phyloP scores from a whole-genome alignment of 2,797 vertebrate genomes.

The Tamandua tetradactyla region DNA sequence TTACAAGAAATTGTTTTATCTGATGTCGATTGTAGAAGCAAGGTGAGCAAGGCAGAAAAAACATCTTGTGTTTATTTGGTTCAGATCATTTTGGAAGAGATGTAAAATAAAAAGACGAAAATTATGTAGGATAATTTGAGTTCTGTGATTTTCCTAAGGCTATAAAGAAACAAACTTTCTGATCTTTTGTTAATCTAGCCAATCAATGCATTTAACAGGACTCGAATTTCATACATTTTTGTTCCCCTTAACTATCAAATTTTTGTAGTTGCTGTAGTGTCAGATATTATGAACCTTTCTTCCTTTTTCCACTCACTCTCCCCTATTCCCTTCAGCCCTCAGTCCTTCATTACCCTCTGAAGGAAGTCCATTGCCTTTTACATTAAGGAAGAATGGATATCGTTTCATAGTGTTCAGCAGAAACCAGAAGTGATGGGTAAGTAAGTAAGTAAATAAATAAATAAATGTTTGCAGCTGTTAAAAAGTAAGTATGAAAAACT shows the following conservation, averaged over 20 bases:
- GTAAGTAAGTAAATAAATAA: no score
- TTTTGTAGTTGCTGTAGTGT: neutral
- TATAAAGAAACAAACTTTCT: neutral
- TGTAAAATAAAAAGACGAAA: neutral
- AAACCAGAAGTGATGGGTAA: neutral
- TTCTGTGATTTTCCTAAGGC: neutral
- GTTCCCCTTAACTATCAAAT: neutral
- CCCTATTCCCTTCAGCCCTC: neutral
- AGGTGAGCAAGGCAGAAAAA: neutral
- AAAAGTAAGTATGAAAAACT: neutral
- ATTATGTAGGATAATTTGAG: neutral
- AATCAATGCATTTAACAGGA: neutral
- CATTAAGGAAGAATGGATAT: neutral
- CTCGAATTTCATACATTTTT: neutral
- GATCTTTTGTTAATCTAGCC: neutral
- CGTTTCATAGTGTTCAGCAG: neutral
- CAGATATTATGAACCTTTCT: neutral
- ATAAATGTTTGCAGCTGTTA: neutral
- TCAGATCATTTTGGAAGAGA: neutral
- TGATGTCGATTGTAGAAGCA: neutral
- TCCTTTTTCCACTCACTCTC: neutral
- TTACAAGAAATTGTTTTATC: neutral
- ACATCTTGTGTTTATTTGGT: neutral
- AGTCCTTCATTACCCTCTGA: neutral
- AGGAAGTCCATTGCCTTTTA: neutral